Base-by-base conservation (phyloP, 37 sponge, comb jelly and placozoan genomes). In the Spongia lamella region DNA sequence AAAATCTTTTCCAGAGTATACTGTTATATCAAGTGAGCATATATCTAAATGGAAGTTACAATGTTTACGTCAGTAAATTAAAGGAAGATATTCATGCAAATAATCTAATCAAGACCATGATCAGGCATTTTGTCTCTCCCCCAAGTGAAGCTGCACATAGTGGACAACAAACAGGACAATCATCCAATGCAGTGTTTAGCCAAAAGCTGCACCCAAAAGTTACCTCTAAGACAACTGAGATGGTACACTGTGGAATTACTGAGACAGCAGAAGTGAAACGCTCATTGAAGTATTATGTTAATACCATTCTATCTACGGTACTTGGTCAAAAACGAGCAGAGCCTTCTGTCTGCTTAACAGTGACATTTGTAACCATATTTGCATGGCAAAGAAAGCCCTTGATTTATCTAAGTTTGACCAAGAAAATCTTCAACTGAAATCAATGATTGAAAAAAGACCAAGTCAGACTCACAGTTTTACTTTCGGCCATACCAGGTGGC, bases 361-460 rank as follows among this genome's bases (percentile, higher is more conserved):
- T 53, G 78, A 77, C 67, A 65, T 77, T 21, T 25, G 50, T 7
- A 77, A 77, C 38, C 78, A 77, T 56, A 47, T 77, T 3, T 7
- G 14, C 21, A 65, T 11, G 14, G 78, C 78, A 24, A 77, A 77
- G 26, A 5, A 26, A 33, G 78, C 78, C 6, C 56, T 65, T 32
- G 78, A 77, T 33, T 27, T 77, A 27, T 65, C 67, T 31, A 77
- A 77, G 25, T 57, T 77, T 11, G 78, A 77, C 56, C 78, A 77
- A 50, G 78, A 77, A 63, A 77, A 77, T 57, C 34, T 65, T 17
- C 53, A 57, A 13, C 37, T 77, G 11, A 77, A 77, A 65, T n/a
- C n/a, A n/a, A n/a, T n/a, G n/a, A n/a, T 61, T 59, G 47, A 75
- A 75, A 61, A 61, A 75, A 19, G 32, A 19, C 53, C 43, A 75